Percentiles rank a stretch among this genome's conserved stretches.
Evolutionary conservation across 2,888 invertebrate species (phyloP).

Genomic region (Stenoptilia bipunctidactyla): DNA sequence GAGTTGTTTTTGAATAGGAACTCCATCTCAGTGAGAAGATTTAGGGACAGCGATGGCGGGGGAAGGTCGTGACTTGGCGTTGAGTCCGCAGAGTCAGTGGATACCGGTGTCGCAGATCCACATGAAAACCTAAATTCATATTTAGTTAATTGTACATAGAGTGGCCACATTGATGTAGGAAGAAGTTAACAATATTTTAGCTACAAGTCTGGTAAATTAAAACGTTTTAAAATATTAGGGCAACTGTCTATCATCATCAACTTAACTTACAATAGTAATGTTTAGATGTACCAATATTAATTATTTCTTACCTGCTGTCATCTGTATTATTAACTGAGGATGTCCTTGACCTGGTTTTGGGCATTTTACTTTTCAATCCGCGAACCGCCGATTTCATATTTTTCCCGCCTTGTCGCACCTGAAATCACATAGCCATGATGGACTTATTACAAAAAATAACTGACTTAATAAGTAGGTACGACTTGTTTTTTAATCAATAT

Average conservation of each 20-base stretch:
- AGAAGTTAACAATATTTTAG: too few species aligned
- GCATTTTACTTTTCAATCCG: constrained; percentile 55
- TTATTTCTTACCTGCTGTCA: constrained; percentile 53
- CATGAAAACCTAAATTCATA: constrained; percentile 41
- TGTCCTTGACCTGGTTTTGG: constrained; percentile 47
- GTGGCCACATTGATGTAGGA: too few species aligned
- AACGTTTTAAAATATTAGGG: too few species aligned
- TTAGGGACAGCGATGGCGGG: constrained; percentile 41
- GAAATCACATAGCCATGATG: constrained; percentile 3
- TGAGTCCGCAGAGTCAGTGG: constrained; percentile 49
- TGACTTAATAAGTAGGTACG: too few species aligned
- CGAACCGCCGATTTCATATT: constrained; percentile 57
- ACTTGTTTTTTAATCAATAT: too few species aligned
- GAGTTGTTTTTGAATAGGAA: constrained; percentile 38
- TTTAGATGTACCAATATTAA: too few species aligned
- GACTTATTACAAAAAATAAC: too few species aligned
- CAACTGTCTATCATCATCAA: too few species aligned
- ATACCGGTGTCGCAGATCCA: constrained; percentile 54
- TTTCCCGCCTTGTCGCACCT: constrained; percentile 62
- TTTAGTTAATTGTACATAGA: too few species aligned
- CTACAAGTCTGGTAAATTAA: too few species aligned
- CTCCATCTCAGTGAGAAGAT: constrained; percentile 58
- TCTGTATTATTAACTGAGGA: constrained; percentile 56
- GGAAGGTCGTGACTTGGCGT: constrained; percentile 32
- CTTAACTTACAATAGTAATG: too few species aligned